Base-by-base conservation (phyloP, 2,797 vertebrate genomes). In the Protonibea diacanthus region DNA sequence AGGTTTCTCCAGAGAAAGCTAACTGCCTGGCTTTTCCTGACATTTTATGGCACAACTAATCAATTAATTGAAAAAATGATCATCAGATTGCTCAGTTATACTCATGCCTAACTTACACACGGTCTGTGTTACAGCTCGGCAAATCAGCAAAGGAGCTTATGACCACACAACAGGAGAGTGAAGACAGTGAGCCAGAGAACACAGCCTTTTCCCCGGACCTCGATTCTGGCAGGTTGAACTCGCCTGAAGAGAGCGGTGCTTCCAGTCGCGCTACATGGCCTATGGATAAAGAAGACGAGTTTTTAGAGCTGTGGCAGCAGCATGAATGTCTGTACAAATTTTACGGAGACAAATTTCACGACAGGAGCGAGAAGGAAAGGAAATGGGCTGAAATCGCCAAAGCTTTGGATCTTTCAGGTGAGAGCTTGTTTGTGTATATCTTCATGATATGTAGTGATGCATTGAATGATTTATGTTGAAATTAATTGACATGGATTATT, bases 281-380 rank as follows among this genome's bases (percentile, higher is more conserved):
- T 3, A 2, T 38, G 12, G 47, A 27, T 7, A 65, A 65, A 29
- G 62, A 65, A 21, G 14, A 38, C 12, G 5, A 9, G 20, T 29
- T 65, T 7, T 21, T 65, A 3, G 20, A 51, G 6, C 62, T 65
- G 47, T 65, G 62, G 62, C 62, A 21, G 25, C 47, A 51, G 47
- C 47, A 65, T 17, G 6, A 51, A 2, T 65, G 47, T 65, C 20
- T 65, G 62, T 65, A 65, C 20, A 49, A 38, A 6, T 0, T 65
- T 18, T 8, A 20, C 8, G 25, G 45, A 2, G 47, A 65, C 47
- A 65, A 15, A 33, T 33, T 8, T 21, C 4, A 51, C 13, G 20
- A 51, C 62, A 38, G 6, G 47, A 8, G 21, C 4, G 47, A 65
- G 62, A 65, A 6, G 47, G 62, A 65, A 15, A 51, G 5, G 62